Evolutionary conservation across 1,140 invertebrate genomes (phyloP).

Genomic region (Phymastichus coffea): DNA sequence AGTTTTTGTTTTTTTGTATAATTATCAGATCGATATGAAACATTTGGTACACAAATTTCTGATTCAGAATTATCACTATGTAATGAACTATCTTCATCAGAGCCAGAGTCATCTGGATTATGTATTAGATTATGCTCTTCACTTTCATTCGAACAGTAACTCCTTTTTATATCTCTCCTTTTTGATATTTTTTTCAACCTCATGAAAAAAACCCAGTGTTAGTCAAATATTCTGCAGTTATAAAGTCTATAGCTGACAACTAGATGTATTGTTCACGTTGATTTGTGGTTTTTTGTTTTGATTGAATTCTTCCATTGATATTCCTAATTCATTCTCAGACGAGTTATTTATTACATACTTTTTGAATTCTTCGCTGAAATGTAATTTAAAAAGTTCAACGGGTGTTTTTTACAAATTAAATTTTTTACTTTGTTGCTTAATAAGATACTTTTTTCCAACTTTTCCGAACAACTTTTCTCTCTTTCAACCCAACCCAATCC

Average conservation of each 20-base stretch:
- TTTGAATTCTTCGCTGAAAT: too few relatives aligned
- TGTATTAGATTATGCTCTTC: not conserved
- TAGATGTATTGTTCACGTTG: not conserved
- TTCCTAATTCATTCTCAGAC: too few relatives aligned
- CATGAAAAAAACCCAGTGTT: too few relatives aligned
- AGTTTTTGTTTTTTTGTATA: slow-evolving; percentile 24
- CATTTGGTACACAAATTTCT: slow-evolving; percentile 19
- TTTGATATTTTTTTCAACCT: not conserved
- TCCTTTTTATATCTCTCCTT: not conserved
- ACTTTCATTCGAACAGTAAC: not conserved
- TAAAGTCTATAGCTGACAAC: not conserved
- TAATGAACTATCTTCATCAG: slow-evolving; percentile 15
- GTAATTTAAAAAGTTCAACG: too few relatives aligned
- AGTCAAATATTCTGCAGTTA: not conserved
- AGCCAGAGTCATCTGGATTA: too few relatives aligned
- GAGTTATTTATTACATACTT: too few relatives aligned
- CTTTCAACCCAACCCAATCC: too few relatives aligned
- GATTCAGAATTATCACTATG: slow-evolving; percentile 24
- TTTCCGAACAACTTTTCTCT: too few relatives aligned
- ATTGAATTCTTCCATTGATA: too few relatives aligned
- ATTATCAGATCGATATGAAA: slow-evolving; percentile 15
- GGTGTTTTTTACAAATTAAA: too few relatives aligned
- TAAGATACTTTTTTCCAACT: too few relatives aligned
- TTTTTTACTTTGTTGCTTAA: too few relatives aligned
- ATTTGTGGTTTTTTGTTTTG: not conserved